Evolutionary conservation across 2,888 invertebrate genomes (phyloP).

Genomic region (Bombylius major): DNA sequence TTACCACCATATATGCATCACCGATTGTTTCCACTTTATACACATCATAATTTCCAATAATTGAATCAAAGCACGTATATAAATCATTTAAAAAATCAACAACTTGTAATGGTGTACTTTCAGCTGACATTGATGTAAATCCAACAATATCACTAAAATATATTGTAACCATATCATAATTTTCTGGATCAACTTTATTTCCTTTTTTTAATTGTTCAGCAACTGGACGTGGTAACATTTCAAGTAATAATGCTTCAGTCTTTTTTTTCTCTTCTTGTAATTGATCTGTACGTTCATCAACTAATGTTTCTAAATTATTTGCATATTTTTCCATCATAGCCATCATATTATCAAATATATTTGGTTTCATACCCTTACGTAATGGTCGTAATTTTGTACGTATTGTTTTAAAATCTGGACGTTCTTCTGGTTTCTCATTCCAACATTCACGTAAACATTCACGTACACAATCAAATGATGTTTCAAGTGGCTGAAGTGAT

Average conservation of each 20-base stretch:
- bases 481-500: constrained; percentile 62
- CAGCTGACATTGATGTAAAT: constrained; percentile 84
- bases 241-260: constrained; percentile 77
- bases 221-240: constrained; percentile 82
- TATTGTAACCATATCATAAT: constrained; percentile 75
- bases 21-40: constrained; percentile 91
- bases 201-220: constrained; percentile 86
- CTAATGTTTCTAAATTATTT: constrained; percentile 83
- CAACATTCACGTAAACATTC: constrained; percentile 81
- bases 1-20: constrained; percentile 85
- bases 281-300: constrained; percentile 87
- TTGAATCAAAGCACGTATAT: constrained; percentile 90
- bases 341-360: constrained; percentile 97
- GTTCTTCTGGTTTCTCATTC: constrained; percentile 61
- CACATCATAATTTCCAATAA: constrained; percentile 82
- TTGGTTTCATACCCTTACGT: constrained; percentile 85
- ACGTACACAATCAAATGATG: constrained; percentile 73
- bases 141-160: constrained; percentile 94
- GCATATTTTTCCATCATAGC: constrained; percentile 97
- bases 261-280: constrained; percentile 92
- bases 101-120: constrained; percentile 81
- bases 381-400: constrained; percentile 66
- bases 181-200: constrained; percentile 77
- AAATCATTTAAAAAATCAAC: constrained; percentile 88
- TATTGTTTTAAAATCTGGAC: constrained; percentile 78